A percentile compares a stretch with the other conserved stretches of the same genome.
phyloP scores from a whole-genome alignment of 2,888 invertebrate species.

The Teinopalpus imperialis region DNA sequence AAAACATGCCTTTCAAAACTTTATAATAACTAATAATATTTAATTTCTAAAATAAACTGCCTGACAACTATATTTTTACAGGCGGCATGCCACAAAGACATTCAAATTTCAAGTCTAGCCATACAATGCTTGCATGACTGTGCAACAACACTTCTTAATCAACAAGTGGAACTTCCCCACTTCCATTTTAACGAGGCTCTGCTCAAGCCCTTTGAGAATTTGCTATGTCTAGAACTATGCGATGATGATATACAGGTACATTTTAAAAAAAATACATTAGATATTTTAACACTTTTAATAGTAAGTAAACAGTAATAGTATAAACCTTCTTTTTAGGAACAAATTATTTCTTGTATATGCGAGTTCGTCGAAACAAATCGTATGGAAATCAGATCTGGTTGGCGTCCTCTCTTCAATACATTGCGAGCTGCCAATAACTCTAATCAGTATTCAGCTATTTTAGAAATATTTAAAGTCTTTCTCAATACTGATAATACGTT shows the following conservation, averaged over 20 bases:
- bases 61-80: slow-evolving; percentile 50
- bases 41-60: too few relatives aligned
- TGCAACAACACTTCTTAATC: slow-evolving; percentile 92
- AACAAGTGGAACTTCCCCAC: slow-evolving; percentile 93
- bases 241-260: slow-evolving; percentile 96
- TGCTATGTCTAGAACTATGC: slow-evolving; percentile 95
- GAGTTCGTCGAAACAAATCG: slow-evolving; percentile 97
- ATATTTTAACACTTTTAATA: too few relatives aligned
- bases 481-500: slow-evolving; percentile 95
- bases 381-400: slow-evolving; percentile 96
- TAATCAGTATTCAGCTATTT: slow-evolving; percentile 87
- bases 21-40: too few relatives aligned
- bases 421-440: slow-evolving; percentile 91
- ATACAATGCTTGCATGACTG: slow-evolving; percentile 96
- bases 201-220: slow-evolving; percentile 96
- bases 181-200: slow-evolving; percentile 98
- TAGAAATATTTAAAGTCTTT: slow-evolving; percentile 97
- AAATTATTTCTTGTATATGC: slow-evolving; percentile 96
- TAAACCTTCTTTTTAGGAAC: slow-evolving; percentile 84
- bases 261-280: too few relatives aligned
- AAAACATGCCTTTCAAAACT: too few relatives aligned
- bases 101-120: slow-evolving; percentile 93
- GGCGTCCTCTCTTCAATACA: slow-evolving; percentile 97
- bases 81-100: slow-evolving; percentile 96
- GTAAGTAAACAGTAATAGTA: too few relatives aligned